phyloP scores from a whole-genome alignment of 2,113 vertebrate species.

The Notothenia rossii region DNA sequence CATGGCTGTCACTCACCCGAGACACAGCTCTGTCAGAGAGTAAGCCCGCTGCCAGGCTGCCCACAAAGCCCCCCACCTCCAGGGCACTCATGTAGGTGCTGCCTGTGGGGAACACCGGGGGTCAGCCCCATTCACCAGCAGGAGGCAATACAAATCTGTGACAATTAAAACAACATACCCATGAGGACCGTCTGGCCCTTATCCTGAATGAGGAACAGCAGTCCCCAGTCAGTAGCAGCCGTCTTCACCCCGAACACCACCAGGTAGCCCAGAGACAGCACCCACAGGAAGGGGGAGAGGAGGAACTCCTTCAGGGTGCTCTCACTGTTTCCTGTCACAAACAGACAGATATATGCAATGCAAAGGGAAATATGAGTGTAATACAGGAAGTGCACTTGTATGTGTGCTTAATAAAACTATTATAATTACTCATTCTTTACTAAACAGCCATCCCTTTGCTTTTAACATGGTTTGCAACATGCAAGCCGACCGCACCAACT shows the following conservation, averaged over 20 bases:
- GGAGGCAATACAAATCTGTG: not conserved
- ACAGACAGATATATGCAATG: not conserved
- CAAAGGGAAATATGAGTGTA: not conserved
- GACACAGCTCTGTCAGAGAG: conserved; percentile 95
- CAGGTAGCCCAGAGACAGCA: conserved; percentile 92
- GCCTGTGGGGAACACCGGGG: conserved; percentile 78
- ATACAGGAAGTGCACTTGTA: not conserved
- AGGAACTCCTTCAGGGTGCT: conserved; percentile 93
- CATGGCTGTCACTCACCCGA: conserved; percentile 82
- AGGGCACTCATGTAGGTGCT: conserved; percentile 98
- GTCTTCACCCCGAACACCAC: conserved; percentile 98
- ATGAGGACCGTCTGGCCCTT: conserved; percentile 93
- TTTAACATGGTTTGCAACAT: no score
- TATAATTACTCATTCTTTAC: not conserved
- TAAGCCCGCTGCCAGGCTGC: conserved; percentile 93
- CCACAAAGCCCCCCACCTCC: conserved; percentile 93
- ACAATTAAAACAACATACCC: conserved; percentile 77
- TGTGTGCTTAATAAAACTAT: not conserved
- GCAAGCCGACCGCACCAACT: no score
- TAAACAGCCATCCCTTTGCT: not conserved
- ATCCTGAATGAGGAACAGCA: conserved; percentile 98
- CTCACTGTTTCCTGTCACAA: conserved; percentile 72
- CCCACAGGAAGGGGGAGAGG: conserved; percentile 95
- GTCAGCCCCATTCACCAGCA: conserved; percentile 11
- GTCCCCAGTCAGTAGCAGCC: conserved; percentile 96